Base-by-base conservation (phyloP, 2,888 invertebrate species). In the Eupithecia subfuscata region DNA sequence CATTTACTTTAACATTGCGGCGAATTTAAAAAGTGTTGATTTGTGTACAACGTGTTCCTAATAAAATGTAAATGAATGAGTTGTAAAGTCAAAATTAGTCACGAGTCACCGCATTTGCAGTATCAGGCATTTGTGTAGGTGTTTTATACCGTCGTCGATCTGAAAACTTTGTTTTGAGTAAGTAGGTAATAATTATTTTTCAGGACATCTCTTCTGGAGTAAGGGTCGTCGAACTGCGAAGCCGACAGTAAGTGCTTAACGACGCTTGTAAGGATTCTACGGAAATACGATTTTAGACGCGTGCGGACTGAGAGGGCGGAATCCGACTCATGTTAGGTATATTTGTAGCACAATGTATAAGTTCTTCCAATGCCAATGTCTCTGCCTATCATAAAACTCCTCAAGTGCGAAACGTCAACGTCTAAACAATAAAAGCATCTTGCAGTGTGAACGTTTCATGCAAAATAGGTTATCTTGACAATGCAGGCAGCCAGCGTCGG, bases 211-310 rank as follows among this genome's bases (percentile, higher is more conserved):
- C 85, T 90, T 89, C 88, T 88, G 90, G 86, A 87, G 84, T 83
- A 83, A 83, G 87, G 94, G 94, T 94, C 94, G 89, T 89, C 90
- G 95, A 92, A 93, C 95, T 92, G 90, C 90, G 88, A 92, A 93
- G 92, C 93, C 93, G 91, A 90, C 92, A 90, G 88, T 89, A 88
- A 91, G 91, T 91, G 91, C 93, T 94, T 92, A 91, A 89, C 91
- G 90, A 89, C 91, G 93, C 92, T 94, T 93, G 93, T 94, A 93
- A 92, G 95, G 94, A 94, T 95, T 95, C 95, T 90, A 92, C 93
- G 94, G 93, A 94, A 94, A 94, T 93, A 94, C 94, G 91, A 90
- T 93, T 95, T 94, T 94, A 94, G 92, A 92, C 90, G 89, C 90
- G 84, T 85, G 86, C 85, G 83, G 84, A 77, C 83, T 81, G 90